A percentile compares a stretch with the other conserved stretches of the same genome.
Evolutionary conservation across 2,888 invertebrate species (phyloP).

Genomic region (Drosophila antonietae): DNA sequence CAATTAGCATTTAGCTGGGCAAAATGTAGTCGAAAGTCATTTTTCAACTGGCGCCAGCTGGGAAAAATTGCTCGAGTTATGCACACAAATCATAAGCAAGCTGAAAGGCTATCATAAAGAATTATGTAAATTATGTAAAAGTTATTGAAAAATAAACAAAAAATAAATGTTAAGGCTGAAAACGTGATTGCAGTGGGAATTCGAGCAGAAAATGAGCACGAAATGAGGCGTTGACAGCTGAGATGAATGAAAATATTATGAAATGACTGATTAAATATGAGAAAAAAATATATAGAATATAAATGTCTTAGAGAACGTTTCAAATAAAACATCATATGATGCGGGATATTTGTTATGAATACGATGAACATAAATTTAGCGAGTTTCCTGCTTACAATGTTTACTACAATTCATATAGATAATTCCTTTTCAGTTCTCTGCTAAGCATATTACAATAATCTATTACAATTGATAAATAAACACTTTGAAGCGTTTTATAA

Average conservation of each 20-base stretch:
- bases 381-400: background rate
- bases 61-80: constrained; percentile 46
- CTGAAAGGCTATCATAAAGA: constrained; percentile 7
- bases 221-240: constrained; percentile 20
- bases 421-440: background rate
- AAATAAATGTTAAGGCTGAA: constrained; percentile 3
- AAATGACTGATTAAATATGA: background rate
- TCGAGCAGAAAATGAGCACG: constrained; percentile 29
- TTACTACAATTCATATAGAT: too few species aligned
- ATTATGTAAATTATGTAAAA: constrained; percentile 22
- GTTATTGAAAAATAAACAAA: constrained; percentile 24
- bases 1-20: constrained; percentile 54
- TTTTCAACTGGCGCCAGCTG: constrained; percentile 55
- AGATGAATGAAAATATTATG: background rate
- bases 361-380: background rate
- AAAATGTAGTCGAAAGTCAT: constrained; percentile 42
- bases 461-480: constrained; percentile 1
- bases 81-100: constrained; percentile 50
- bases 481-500: background rate
- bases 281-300: background rate
- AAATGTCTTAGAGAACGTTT: too few species aligned
- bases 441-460: background rate
- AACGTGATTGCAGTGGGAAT: constrained; percentile 16
- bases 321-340: background rate
- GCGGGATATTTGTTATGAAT: background rate